Conservation (phyloP, 2,797 vertebrate genomes). For the Betta splendens region DNA sequence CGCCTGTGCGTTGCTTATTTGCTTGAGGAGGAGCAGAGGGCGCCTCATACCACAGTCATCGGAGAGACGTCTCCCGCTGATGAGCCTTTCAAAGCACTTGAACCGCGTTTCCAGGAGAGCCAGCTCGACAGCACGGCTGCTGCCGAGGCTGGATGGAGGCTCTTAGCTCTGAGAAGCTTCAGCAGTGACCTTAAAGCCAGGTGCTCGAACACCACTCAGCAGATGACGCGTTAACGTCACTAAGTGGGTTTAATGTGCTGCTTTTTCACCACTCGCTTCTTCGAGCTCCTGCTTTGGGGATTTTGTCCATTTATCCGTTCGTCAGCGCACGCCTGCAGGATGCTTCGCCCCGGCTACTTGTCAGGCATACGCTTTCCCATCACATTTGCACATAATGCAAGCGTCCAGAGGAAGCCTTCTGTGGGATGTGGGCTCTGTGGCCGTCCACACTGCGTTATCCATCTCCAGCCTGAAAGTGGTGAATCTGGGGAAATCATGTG, state of each 20-base stretch:
- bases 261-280: too few species aligned
- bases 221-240: too few species aligned
- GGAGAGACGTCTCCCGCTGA: conserved; percentile 22
- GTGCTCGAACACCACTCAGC: too few species aligned
- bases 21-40: conserved; percentile 6
- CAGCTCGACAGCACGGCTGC: conserved; percentile 57
- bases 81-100: conserved; percentile 48
- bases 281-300: too few species aligned
- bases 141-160: conserved; percentile 54
- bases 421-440: conserved; percentile 57
- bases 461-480: conserved; percentile 22
- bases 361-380: too few species aligned
- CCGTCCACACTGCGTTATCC: conserved; percentile 21
- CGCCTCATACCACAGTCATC: conserved; percentile 46
- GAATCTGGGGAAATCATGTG: conserved; percentile 65
- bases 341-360: conserved; percentile 8
- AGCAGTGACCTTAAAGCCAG: too few species aligned
- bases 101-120: conserved; percentile 44
- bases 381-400: conserved; percentile 55
- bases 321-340: conserved; percentile 23
- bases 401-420: conserved; percentile 39
- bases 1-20: too few species aligned
- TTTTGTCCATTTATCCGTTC: too few species aligned
- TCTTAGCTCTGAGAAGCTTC: conserved; percentile 56
- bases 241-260: too few species aligned